Conservation (phyloP, 2,888 invertebrate genomes). For the Aleiodes leptofemur region DNA sequence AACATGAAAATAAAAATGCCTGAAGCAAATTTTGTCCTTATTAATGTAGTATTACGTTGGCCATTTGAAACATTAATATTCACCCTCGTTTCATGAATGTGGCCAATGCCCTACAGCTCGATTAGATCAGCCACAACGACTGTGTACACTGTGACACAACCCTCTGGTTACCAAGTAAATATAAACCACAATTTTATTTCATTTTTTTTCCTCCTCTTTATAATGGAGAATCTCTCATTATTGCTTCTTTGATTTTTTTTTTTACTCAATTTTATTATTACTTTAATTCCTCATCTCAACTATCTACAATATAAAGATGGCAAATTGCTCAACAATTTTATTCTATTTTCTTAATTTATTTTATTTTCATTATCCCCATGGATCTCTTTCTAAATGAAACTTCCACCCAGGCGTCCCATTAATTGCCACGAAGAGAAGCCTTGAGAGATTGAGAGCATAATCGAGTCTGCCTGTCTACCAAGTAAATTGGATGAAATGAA, state of each 20-base stretch:
- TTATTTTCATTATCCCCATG: not conserved
- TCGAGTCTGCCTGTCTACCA: conserved; percentile 35
- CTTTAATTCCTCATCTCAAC: no score
- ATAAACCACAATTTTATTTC: not conserved
- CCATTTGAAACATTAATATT: conserved; percentile 19
- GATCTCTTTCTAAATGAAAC: conserved; percentile 43
- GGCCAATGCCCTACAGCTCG: conserved; percentile 14
- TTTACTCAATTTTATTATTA: no score
- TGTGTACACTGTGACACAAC: conserved; percentile 1
- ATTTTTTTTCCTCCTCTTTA: no score
- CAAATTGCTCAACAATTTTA: not conserved
- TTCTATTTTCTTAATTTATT: conserved; percentile 4
- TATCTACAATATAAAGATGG: no score
- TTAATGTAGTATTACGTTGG: not conserved
- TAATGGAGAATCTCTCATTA: no score
- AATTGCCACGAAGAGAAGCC: conserved; percentile 37
- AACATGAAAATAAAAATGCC: not conserved
- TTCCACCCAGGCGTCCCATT: conserved; percentile 31
- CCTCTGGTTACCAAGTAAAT: not conserved
- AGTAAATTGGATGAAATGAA: conserved; percentile 37
- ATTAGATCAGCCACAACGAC: conserved; percentile 7
- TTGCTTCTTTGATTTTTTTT: no score
- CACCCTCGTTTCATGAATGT: conserved; percentile 1
- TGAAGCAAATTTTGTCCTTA: not conserved
- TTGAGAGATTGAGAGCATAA: conserved; percentile 35